Evolutionary conservation across 1,140 invertebrate species (phyloP).

Genomic region (Lucilia cuprina): DNA sequence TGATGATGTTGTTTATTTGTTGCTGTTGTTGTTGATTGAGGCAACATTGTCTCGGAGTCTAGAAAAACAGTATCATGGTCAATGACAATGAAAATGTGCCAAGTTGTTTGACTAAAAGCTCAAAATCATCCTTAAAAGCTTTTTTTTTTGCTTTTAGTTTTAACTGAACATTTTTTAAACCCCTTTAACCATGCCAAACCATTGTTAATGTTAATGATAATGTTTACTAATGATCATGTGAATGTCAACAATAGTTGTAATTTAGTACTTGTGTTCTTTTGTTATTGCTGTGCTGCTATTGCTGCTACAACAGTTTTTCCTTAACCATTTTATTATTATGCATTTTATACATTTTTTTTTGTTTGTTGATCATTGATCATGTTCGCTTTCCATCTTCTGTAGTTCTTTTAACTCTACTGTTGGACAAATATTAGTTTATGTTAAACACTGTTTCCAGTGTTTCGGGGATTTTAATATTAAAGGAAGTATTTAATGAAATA

Average conservation of each 20-base stretch:
- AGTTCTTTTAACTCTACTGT: neutral
- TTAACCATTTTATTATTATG: neutral
- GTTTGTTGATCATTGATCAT: conserved; percentile 25
- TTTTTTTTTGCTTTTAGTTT: neutral
- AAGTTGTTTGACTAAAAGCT: conserved; percentile 20
- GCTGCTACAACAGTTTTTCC: neutral
- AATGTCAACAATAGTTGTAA: conserved; percentile 31
- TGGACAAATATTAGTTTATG: neutral
- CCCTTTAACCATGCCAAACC: neutral
- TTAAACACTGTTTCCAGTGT: neutral
- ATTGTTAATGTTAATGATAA: conserved; percentile 31
- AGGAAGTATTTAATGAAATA: no score
- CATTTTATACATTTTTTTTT: neutral
- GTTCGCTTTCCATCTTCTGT: neutral
- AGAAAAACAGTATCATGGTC: conserved; percentile 16
- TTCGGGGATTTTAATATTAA: neutral
- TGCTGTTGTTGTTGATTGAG: no score
- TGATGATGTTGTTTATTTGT: neutral
- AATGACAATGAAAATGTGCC: conserved; percentile 27
- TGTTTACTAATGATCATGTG: conserved; percentile 35
- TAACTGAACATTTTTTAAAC: neutral
- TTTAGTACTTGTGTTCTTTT: conserved; percentile 12
- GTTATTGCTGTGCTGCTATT: neutral
- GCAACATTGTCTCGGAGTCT: neutral
- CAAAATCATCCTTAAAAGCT: neutral